Evolutionary conservation across 2,797 vertebrate genomes (phyloP), one percentile per base, ranked within the genome.

Genomic region (Paratrypauchen microcephalus): DNA sequence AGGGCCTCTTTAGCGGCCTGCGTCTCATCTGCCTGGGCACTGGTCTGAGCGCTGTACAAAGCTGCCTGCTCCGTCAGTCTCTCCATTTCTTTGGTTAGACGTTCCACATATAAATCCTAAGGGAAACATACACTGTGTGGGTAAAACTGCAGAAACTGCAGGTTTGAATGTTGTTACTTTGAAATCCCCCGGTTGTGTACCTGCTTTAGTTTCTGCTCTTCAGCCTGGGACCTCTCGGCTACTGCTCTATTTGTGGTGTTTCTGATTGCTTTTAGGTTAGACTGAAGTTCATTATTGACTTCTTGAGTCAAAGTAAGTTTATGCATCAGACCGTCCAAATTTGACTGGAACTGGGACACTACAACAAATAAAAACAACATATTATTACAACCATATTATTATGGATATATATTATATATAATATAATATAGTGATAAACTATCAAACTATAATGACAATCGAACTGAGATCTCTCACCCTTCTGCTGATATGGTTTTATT

Each of bases 21-120:
- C 0, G 94, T 96, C 83, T 96, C 94, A 66, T 94, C 88, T 11
- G 84, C 85, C 72, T 98, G 97, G 23, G 94, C 91, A 0, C 30
- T 28, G 19, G 78, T 60, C 88, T 97, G 96, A 4, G 89, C 90
- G 69, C 96, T 93, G 52, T 89, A 92, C 78, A 95, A 77, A 26
- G 91, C 86, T 9, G 93, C 91, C 83, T 95, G 91, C 54, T 96
- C 93, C 0, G 86, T 93, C 45, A 97, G 90, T 32, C 88, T 91
- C 1, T 95, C 85, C 45, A 71, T 73, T 15, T 87, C 91, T 58
- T 85, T 89, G 0, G 93, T 97, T 26, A 97, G 85, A 52, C 84
- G 93, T 66, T 97, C 94, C 52, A 97, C 92, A 11, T 94, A 94
- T 63, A 98, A 79, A 83, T 99, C 97, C 97, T 99, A 74, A 52